Base-by-base conservation (phyloP, 2,888 invertebrate species). In the Drosophila paranaensis region DNA sequence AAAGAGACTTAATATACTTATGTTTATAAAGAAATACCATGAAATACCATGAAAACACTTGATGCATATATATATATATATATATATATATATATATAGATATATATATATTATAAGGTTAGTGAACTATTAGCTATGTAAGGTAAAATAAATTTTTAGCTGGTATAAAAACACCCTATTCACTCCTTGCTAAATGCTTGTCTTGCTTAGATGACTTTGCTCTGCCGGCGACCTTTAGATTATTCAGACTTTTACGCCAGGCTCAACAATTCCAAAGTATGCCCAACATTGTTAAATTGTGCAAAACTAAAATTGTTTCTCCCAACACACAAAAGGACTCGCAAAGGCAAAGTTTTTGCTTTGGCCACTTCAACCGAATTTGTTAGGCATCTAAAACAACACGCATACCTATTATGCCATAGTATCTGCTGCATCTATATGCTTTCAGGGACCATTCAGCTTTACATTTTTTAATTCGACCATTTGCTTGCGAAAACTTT, bases 401-500 rank as follows among this genome's bases (percentile, higher is more conserved):
- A 55, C 11, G 27, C 54, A 43, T 69, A 42, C 73, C 58, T 54
- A 42, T 20, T 62, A 37, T 30, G 48, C 20, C 33, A 54, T 51
- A 25, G 30, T 33, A 51, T 43, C 27, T 39, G n/a, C 54, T 40
- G 40, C 54, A 54, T 40, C 54, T 54, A n/a, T 20, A 33, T 35
- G 43, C 33, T 64, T 35, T 35, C 9, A 51, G 37, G 60, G 46
- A 42, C 43, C 53, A 13, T 30, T 45, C 16, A 33, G 57, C 40
- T 57, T 16, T 62, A 63, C 65, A 27, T 48, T 65, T 51, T 46
- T 53, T 30, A 48, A 68, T 70, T 60, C 27, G 35, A 55, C 35
- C 64, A 70, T 70, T 76, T 76, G 58, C 50, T 64, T 60, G 55
- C 20, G 50, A 27, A 70, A 75, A 62, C 54, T 58, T 70, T 45